Evolutionary conservation across 2,113 vertebrate genomes (phyloP).

Genomic region (Oncorhynchus kisutch): DNA sequence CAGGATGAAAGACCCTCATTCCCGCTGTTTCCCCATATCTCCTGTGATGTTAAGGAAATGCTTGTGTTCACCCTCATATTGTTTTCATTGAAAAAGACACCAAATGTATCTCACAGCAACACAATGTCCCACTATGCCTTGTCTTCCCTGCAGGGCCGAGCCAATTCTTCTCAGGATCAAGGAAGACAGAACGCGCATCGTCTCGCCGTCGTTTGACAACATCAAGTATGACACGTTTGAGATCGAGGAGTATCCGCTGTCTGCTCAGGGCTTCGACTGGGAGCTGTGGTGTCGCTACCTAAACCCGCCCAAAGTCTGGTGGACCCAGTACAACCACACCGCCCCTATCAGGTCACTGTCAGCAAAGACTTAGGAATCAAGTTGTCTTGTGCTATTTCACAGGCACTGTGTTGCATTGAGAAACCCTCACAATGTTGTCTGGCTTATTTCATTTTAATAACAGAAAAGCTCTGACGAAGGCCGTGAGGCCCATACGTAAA

Average conservation of each 20-base stretch:
- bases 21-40: not conserved
- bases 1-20: conserved; percentile 54
- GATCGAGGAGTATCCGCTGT: conserved; percentile 71
- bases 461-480: not conserved
- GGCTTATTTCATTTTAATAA: conserved; percentile 44
- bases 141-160: conserved; percentile 53
- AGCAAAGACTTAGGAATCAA: not conserved
- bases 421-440: not conserved
- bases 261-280: conserved; percentile 97
- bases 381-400: not conserved
- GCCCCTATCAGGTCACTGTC: conserved; percentile 87
- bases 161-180: conserved; percentile 67
- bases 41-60: not conserved
- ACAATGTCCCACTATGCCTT: not conserved
- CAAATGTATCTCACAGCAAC: not conserved
- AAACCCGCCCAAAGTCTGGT: conserved; percentile 94
- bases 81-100: not conserved
- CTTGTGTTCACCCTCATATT: not conserved
- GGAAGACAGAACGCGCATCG: conserved; percentile 60
- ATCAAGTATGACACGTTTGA: conserved; percentile 61
- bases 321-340: conserved; percentile 87
- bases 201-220: conserved; percentile 69
- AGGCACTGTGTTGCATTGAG: not conserved
- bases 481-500: no score
- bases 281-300: conserved; percentile 96